A percentile compares a stretch with the other conserved stretches of the same genome.
phyloP scores from a whole-genome alignment of 2,113 vertebrate genomes.

The Paramisgurnus dabryanus region DNA sequence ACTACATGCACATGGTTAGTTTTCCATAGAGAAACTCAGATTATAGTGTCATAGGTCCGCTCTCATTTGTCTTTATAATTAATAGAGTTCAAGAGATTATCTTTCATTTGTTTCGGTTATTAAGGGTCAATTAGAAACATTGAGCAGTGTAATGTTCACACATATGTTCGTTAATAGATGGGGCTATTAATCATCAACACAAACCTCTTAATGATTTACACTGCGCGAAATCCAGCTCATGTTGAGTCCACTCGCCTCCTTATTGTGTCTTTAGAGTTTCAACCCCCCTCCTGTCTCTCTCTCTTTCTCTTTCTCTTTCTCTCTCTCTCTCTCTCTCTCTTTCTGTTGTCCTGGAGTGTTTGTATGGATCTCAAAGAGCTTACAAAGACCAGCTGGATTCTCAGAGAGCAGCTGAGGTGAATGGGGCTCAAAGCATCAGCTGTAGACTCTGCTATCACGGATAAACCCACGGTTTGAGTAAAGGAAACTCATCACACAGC shows the following conservation, averaged over 20 bases:
- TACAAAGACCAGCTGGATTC: conserved; percentile 35
- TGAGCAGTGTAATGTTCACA: background rate
- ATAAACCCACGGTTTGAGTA: background rate
- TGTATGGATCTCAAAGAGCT: conserved; percentile 25
- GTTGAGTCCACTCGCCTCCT: conserved; percentile 21
- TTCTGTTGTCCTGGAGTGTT: conserved; percentile 21
- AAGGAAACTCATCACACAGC: conserved; percentile 23
- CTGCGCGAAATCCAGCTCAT: conserved; percentile 14
- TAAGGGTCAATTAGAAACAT: background rate
- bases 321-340: conserved; percentile 8
- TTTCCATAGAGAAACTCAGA: background rate
- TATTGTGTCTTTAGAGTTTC: conserved; percentile 36
- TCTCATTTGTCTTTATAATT: background rate
- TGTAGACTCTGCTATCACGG: background rate
- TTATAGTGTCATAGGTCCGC: conserved; percentile 1
- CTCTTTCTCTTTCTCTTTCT: background rate
- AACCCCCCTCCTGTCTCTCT: background rate
- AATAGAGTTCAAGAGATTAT: background rate
- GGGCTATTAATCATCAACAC: background rate
- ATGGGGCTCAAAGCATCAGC: conserved; percentile 20
- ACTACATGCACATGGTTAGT: background rate
- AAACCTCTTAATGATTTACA: conserved; percentile 26
- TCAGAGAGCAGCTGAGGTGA: conserved; percentile 38
- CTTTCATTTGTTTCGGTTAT: background rate
- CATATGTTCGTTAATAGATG: conserved; percentile 11